A percentile compares a stretch with the other conserved stretches of the same genome.
phyloP scores from a whole-genome alignment of 2,888 invertebrate species.

The Noctua janthina region DNA sequence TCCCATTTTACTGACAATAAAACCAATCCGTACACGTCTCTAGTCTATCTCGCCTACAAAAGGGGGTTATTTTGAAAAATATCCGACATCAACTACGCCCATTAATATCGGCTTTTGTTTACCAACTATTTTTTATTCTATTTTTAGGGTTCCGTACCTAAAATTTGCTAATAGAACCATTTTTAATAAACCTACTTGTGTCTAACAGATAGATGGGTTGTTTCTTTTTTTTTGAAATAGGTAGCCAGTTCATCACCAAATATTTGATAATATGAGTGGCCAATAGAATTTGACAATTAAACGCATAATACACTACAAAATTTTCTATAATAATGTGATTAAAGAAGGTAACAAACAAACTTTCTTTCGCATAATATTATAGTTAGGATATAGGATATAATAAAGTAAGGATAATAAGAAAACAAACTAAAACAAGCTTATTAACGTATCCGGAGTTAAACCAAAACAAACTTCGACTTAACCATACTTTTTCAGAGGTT shows the following conservation, averaged over 20 bases:
- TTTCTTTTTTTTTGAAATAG: not conserved
- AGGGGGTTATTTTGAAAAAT: slow-evolving; percentile 64
- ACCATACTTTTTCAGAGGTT: not conserved
- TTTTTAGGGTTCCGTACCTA: slow-evolving; percentile 8
- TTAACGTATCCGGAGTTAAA: no score
- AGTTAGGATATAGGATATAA: no score
- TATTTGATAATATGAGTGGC: not conserved
- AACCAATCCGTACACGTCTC: slow-evolving; percentile 52
- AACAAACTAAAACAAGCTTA: not conserved
- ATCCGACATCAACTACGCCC: slow-evolving; percentile 67
- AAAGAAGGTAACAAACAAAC: no score
- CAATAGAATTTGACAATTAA: no score
- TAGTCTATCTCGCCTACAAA: slow-evolving; percentile 47
- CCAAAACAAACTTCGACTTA: not conserved
- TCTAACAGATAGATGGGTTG: no score
- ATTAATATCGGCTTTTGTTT: slow-evolving; percentile 79
- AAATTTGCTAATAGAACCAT: not conserved
- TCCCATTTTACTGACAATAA: slow-evolving; percentile 58
- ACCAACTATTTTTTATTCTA: slow-evolving; percentile 63
- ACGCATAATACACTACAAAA: no score
- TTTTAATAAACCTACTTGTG: no score
- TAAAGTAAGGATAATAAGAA: no score
- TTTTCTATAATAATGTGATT: no score
- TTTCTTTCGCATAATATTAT: no score
- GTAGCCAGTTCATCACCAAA: not conserved